Percentiles rank a stretch among this genome's conserved stretches.
These are phyloP conservation scores for Octopus bimaculoides DNA, from an alignment of 1,140 invertebrate genomes.

Conservation along the genomic window DNA sequence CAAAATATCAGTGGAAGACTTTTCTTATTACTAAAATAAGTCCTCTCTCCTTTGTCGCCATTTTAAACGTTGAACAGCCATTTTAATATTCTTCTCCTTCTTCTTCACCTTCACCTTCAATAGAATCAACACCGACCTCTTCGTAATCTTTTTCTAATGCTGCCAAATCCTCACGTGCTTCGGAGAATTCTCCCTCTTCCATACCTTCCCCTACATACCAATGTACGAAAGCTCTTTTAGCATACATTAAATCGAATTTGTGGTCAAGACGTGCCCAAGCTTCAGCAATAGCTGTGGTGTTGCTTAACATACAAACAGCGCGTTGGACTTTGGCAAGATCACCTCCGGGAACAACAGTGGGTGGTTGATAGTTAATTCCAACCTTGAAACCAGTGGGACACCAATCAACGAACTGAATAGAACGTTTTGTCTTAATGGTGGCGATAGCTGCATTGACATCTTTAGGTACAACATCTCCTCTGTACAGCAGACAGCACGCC, in stretches of 20 bases:
- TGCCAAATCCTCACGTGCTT: constrained; percentile 72
- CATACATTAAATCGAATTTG: constrained; percentile 12
- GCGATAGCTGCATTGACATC: constrained; percentile 82
- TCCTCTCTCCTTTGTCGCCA: too few relatives aligned
- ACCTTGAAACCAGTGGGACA: constrained; percentile 73
- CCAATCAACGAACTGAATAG: constrained; percentile 88
- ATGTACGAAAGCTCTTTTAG: constrained; percentile 59
- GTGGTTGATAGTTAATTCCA: constrained; percentile 40
- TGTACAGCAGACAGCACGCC: constrained; percentile 46
- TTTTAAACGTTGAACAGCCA: background rate
- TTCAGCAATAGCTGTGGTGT: constrained; percentile 72
- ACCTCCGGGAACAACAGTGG: constrained; percentile 75
- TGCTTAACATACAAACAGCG: constrained; percentile 64
- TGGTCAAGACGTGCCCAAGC: constrained; percentile 57
- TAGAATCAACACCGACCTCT: constrained; percentile 66
- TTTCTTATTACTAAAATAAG: too few relatives aligned
- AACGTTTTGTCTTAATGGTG: constrained; percentile 74
- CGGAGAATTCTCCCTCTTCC: constrained; percentile 74
- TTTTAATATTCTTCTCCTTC: background rate
- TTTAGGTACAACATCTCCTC: constrained; percentile 58
- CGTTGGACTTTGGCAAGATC: constrained; percentile 63
- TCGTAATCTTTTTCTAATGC: constrained; percentile 74
- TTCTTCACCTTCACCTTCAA: constrained; percentile 26
- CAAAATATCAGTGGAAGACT: too few relatives aligned
- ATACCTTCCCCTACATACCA: constrained; percentile 76